Evolutionary conservation across 2,113 vertebrate species (phyloP).

Genomic region (Arenaria interpres): DNA sequence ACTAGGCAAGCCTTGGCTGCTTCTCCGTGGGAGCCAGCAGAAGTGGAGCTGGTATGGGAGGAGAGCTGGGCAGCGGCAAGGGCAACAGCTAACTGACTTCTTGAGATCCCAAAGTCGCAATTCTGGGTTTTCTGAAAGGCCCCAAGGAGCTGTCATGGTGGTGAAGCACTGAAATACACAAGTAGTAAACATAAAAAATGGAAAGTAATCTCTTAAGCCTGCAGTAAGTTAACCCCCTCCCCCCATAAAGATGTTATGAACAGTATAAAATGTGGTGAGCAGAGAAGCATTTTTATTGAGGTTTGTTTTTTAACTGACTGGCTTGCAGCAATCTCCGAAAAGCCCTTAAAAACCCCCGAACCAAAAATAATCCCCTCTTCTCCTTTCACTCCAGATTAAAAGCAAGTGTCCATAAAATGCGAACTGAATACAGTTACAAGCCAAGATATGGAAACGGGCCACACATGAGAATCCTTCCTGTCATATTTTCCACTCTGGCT

Average conservation of each 20-base stretch:
- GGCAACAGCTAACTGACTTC: neutral
- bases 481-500: constrained; percentile 58
- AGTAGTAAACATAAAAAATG: neutral
- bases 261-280: constrained; percentile 6
- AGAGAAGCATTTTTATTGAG: constrained; percentile 14
- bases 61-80: neutral
- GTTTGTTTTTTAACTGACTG: constrained; percentile 50
- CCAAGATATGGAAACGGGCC: constrained; percentile 60
- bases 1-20: neutral
- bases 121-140: neutral
- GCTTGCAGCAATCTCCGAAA: constrained; percentile 24
- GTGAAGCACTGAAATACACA: neutral
- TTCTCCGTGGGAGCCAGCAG: neutral
- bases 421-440: neutral
- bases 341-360: neutral
- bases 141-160: neutral
- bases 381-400: constrained; percentile 56
- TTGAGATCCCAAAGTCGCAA: neutral
- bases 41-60: neutral
- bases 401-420: constrained; percentile 46
- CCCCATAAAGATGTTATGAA: constrained; percentile 26
- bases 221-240: constrained; percentile 26
- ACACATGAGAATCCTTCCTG: constrained; percentile 65
- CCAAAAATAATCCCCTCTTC: constrained; percentile 35
- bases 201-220: constrained; percentile 38